Evolutionary conservation across 2,888 invertebrate genomes (phyloP), one percentile per base, ranked within the genome.

Genomic region (Parnassius mnemosyne): DNA sequence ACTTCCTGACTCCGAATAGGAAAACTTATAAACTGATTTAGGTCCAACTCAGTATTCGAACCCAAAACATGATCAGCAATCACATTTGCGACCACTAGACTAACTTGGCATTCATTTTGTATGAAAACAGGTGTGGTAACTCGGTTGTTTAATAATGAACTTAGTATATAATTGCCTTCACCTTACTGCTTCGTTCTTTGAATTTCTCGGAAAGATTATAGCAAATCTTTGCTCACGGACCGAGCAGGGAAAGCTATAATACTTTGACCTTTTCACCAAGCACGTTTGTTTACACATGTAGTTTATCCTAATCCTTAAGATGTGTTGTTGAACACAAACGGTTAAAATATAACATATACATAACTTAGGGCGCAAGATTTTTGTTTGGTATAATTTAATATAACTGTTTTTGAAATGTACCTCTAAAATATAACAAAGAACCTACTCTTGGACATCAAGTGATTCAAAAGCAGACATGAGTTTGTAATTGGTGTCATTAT

Each of bases 271-370:
- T 71, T 68, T 64, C 60, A 66, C 64, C 64, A 66, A 63, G 69
- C 71, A 71, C 73, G 71, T 69, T 66, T 69, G 69, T 69, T 69
- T 71, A 65, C 67, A 52, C 59, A 62, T 69, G 68, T 66, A 68
- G 67, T 69, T 70, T 65, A 63, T 64, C 65, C 60, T 60, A 52
- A 63, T 64, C 58, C 60, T 60, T 57, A 66, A 57, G 61, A 52
- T 60, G 50, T 60, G 51, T 42, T 53, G 55, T 53, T 55, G 9
- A 51, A 52, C 13, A 56, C 51, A 59, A 59, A 63, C 63, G 59
- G n/a, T 55, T 51, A n/a, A 47, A 46, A 42, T 34, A 10, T 47
- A 63, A 52, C 50, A 52, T 59, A 52, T 16, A 63, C 58, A 57
- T 42, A 61, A 63, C 46, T 63, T 59, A 59, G 46, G 16, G 46